Base-by-base conservation (phyloP, 2,888 invertebrate species). In the Agrochola litura region DNA sequence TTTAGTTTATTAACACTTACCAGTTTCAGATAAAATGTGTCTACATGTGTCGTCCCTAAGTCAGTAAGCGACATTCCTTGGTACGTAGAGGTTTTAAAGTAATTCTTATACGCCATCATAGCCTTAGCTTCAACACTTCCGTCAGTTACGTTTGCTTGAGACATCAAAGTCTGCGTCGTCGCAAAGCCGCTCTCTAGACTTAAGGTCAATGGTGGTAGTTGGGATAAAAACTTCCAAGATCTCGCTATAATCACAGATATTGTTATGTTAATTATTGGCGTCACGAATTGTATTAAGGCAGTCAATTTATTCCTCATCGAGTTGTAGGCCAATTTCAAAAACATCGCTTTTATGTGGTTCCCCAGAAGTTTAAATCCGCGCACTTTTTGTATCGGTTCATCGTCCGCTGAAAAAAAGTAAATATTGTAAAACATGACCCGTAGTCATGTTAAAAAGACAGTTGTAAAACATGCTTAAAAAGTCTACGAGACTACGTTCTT, bases 131-230 rank as follows among this genome's bases (percentile, higher is more conserved):
- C 95, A 49, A 93, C 66, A 58, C 92, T 93, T 16, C 82, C 89
- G 3, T 91, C 93, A 6, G 91, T 92, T 14, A 94, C 72, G 74
- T 94, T 77, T 30, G 74, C 84, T 81, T 93, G 89, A 6, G 96
- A 94, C 64, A 96, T 49, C 4, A 96, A 83, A 3, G 95, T 95
- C 84, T 96, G 90, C 0, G 96, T 96, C 1, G 83, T 82, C 58
- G 84, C 86, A 82, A 95, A 96, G 1, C 95, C 95, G 76, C 97
- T 94, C 76, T 94, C 90, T 46, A 98, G 92, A 43, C 95, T 96
- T 41, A 98, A 94, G 0, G 92, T 92, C 79, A 98, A 92, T 0
- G 98, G 95, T 0, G 98, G 98, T n/a, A 98, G 93, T 84, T 97
- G 97, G 0, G 94, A 92, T 68, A 96, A 90, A 76, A 96, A 96